Evolutionary conservation across 2,888 invertebrate species (phyloP), one percentile per base, ranked within the genome.

Genomic region (Drosophila monieri): DNA sequence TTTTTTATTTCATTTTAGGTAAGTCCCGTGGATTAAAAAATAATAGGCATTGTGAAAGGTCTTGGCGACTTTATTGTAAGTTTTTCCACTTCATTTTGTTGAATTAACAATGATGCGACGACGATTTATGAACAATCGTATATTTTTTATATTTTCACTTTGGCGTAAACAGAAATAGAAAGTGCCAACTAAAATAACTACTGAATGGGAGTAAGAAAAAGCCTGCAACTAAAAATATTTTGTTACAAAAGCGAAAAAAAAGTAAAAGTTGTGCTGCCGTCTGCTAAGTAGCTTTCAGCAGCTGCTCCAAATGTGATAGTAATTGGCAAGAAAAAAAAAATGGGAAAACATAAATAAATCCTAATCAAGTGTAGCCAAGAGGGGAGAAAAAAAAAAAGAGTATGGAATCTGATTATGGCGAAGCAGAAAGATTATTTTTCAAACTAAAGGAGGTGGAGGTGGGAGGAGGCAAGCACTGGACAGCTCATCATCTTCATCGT

Each of bases 301-400:
- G 74, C 76, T 85, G 85, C 71, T 73, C 70, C 54, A 64, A 81
- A 65, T 84, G 78, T 81, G 73, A 80, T 71, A 79, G 78, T 85
- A 85, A 81, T 85, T 81, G 85, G 85, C 81, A 59, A 59, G 66
- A 77, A 68, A 67, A 56, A 70, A 68, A 81, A 69, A 56, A 68
- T 65, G 76, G 14, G 14, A 30, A 44, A 53, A 85, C 76, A 66
- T 56, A 62, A 69, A 60, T 48, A 70, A 73, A 65, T 71, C 71
- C 73, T 71, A 71, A 71, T 71, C 71, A 71, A 71, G 73, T 71
- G 73, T 58, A 58, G 65, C 71, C 62, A 37, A 39, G 15, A 52
- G 21, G 52, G 37, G 3, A n/a, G 37, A 30, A 2, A 2, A 43
- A 2, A 3, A 23, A 8, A 25, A 10, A 41, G 47, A 27, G 27